Evolutionary conservation across 2,888 invertebrate genomes (phyloP), one percentile per base, ranked within the genome.

Genomic region (Ganaspis brasiliensis): DNA sequence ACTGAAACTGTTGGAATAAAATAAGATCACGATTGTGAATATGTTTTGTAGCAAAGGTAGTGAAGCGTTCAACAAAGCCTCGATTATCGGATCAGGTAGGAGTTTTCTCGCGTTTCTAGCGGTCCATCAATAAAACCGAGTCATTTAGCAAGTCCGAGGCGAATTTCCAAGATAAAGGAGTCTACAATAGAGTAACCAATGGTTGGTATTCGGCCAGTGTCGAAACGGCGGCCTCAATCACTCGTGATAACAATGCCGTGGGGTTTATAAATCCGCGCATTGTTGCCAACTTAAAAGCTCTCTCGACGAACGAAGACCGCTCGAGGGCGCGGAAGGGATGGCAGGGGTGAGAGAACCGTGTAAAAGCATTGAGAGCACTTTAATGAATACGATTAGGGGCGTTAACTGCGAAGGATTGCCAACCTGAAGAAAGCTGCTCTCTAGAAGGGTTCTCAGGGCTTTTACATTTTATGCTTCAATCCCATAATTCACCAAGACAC

Each of bases 131-230:
- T 90, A 91, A 91, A 89, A 87, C 84, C 86, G 79, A 87, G 89
- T 90, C 89, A 89, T 89, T 90, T 89, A 89, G 88, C 88, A 87
- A 87, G 86, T 84, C 84, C 83, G 82, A 72, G 78, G 79, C 86
- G 89, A 88, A 91, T 91, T 91, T 91, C 88, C 91, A 91, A 91
- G 91, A 91, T 91, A 91, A 91, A 91, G 85, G 84, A 87, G 85
- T 86, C 87, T 84, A 90, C 89, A 91, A 87, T 89, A 84, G 85
- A 78, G 87, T 87, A 88, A 89, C 86, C 89, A 87, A 89, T 90
- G 90, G 87, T 91, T 91, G 90, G 90, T 90, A 91, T 91, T 91
- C 90, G 90, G 89, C 89, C 87, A 88, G 89, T 90, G 91, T 91
- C 90, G 90, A 89, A 88, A 87, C 87, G 86, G 82, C 86, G 83